Base-by-base conservation (phyloP, 2,888 invertebrate species). In the Melanargia galathea region DNA sequence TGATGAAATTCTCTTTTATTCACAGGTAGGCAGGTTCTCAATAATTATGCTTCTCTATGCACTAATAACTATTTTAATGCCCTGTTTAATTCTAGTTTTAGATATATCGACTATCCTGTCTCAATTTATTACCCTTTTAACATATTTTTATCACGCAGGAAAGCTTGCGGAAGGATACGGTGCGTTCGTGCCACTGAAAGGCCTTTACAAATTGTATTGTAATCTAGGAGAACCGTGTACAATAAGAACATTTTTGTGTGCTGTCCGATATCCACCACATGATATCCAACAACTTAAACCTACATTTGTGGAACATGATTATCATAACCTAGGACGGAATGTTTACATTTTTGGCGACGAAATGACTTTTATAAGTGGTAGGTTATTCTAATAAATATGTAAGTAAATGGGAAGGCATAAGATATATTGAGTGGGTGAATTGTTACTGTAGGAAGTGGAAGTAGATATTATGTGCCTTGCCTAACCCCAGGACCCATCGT, bases 221-320 rank as follows among this genome's bases (percentile, higher is more conserved):
- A 72, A 71, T 30, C 71, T 92, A 43, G 92, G 92, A 11, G 90
- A 92, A 67, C 92, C 92, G 0, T 90, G 88, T 65, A 86, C 92
- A 0, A 82, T 88, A 13, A 83, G 86, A 13, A 73, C 75, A 24
- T 86, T 91, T 65, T 70, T 93, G 4, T 74, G 78, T 60, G 82
- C 85, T 1, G 76, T 82, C 24, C 84, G 83, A 10, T 73, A 72
- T 11, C 75, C 83, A 2, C 75, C 82, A 1, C 79, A 87, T 65
- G 70, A 73, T 60, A 46, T 69, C 5, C 73, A 79, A 5, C 55
- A 65, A 16, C 68, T 72, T 3, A 79, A 76, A 61, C 78, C 77
- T 4, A 59, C 63, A 1, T 67, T 82, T 1, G 54, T 78, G 1
- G 83, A 86, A 1, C 64, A 75, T 1, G 78, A 80, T 51, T 70